Conservation (phyloP, 2,888 invertebrate species). For the Capitulum mitella region DNA sequence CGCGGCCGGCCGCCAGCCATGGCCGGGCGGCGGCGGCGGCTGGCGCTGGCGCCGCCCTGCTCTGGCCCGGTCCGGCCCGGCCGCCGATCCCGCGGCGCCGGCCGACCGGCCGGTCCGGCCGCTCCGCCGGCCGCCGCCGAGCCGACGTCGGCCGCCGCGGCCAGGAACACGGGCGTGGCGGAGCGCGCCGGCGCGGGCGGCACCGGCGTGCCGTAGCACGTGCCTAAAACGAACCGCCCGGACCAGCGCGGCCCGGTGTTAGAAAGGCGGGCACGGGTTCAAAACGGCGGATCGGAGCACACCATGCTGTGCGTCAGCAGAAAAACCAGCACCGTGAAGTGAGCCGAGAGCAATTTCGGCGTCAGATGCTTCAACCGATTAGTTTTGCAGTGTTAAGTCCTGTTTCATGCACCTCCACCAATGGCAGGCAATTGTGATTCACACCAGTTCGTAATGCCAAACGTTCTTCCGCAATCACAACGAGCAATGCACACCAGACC, state of each 20-base stretch:
- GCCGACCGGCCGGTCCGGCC: not conserved
- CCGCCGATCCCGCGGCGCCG: not conserved
- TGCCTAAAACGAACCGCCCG: not conserved
- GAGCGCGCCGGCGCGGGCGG: not conserved
- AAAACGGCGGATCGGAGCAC: too few species aligned
- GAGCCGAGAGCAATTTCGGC: not conserved
- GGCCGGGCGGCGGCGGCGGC: not conserved
- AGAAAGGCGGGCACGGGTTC: not conserved
- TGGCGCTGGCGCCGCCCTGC: not conserved
- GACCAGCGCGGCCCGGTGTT: not conserved
- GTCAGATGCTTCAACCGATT: not conserved
- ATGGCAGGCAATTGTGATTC: too few species aligned
- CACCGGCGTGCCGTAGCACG: not conserved
- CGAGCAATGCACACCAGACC: too few species aligned
- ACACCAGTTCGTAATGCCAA: too few species aligned
- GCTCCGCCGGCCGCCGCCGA: not conserved
- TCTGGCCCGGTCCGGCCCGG: too few species aligned
- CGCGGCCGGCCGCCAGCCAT: not conserved
- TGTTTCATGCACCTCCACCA: not conserved
- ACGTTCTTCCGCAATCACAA: too few species aligned
- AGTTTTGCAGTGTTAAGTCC: not conserved
- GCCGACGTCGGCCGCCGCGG: not conserved
- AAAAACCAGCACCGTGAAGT: not conserved
- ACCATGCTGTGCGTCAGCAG: not conserved
- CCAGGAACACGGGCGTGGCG: not conserved